Percentiles rank a stretch among this genome's conserved stretches.
Conservation (phyloP, 2,888 invertebrate genomes). For the Erannis defoliaria region DNA sequence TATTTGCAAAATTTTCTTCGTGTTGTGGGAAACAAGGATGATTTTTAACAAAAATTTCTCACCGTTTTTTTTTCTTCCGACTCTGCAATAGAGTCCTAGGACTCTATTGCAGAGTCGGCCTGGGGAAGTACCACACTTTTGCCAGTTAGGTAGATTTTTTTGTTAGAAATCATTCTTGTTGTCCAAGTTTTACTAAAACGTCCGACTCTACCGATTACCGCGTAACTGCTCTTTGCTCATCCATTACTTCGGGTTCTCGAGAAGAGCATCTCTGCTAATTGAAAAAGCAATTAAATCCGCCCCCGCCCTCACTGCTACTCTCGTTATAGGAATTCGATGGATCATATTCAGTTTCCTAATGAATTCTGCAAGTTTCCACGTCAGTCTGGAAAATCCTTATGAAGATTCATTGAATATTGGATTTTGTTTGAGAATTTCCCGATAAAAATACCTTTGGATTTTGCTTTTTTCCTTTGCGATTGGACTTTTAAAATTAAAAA, state of each 20-base stretch:
- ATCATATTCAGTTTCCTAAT: constrained; percentile 53
- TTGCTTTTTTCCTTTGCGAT: neutral
- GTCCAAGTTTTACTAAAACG: too few species aligned
- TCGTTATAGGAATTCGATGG: constrained; percentile 38
- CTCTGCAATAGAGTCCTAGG: too few species aligned
- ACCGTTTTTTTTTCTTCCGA: too few species aligned
- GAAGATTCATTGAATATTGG: constrained; percentile 24
- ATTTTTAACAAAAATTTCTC: too few species aligned
- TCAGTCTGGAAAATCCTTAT: constrained; percentile 8
- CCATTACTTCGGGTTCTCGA: constrained; percentile 65
- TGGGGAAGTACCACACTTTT: too few species aligned
- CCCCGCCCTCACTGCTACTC: constrained; percentile 44
- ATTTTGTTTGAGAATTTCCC: constrained; percentile 6
- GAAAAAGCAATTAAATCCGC: constrained; percentile 78
- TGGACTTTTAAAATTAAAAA: neutral
- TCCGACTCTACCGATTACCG: neutral
- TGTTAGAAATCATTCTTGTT: too few species aligned
- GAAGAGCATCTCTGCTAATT: constrained; percentile 69
- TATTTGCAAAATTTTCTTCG: too few species aligned
- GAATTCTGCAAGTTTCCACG: constrained; percentile 33
- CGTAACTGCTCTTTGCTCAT: constrained; percentile 54
- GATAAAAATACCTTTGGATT: constrained; percentile 4
- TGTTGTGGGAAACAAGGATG: too few species aligned
- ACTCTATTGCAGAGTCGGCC: too few species aligned
- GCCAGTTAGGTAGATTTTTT: too few species aligned